These are phyloP conservation scores for Netelia fuscicornis DNA, from an alignment of 2,888 invertebrate genomes.

Conservation along the genomic window DNA sequence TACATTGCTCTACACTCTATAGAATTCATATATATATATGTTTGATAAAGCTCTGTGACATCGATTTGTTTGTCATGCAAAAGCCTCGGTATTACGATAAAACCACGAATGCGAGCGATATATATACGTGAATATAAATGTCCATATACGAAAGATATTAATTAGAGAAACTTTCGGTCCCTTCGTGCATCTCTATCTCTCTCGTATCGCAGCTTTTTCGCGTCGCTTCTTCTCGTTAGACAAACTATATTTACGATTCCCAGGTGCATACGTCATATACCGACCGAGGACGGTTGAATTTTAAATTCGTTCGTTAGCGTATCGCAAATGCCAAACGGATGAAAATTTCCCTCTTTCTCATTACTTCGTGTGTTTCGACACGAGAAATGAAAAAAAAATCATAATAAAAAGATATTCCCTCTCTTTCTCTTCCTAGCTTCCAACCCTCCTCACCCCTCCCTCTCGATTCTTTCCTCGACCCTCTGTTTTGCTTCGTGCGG, in stretches of 20 bases:
- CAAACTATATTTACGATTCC: slow-evolving; percentile 58
- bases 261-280: slow-evolving; percentile 47
- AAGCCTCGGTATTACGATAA: slow-evolving; percentile 40
- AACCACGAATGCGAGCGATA: slow-evolving; percentile 8
- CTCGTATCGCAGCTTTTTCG: slow-evolving; percentile 24
- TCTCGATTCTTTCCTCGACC: slow-evolving; percentile 2
- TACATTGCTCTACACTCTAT: slow-evolving; percentile 48
- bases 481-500: background rate
- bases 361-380: slow-evolving; percentile 40
- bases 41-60: slow-evolving; percentile 26
- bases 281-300: slow-evolving; percentile 29
- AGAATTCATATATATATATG: slow-evolving; percentile 32
- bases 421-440: background rate
- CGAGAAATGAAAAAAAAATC: slow-evolving; percentile 75
- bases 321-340: slow-evolving; percentile 32
- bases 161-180: slow-evolving; percentile 22
- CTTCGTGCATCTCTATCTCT: background rate
- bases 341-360: slow-evolving; percentile 12
- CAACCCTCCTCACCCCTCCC: background rate
- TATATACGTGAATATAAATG: slow-evolving; percentile 24
- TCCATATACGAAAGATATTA: slow-evolving; percentile 45
- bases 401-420: slow-evolving; percentile 48
- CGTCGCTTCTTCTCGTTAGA: slow-evolving; percentile 28
- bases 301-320: slow-evolving; percentile 43
- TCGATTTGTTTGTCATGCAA: slow-evolving; percentile 57